phyloP scores from a whole-genome alignment of 1,140 invertebrate genomes.

The Cyrtorhinus lividipennis region DNA sequence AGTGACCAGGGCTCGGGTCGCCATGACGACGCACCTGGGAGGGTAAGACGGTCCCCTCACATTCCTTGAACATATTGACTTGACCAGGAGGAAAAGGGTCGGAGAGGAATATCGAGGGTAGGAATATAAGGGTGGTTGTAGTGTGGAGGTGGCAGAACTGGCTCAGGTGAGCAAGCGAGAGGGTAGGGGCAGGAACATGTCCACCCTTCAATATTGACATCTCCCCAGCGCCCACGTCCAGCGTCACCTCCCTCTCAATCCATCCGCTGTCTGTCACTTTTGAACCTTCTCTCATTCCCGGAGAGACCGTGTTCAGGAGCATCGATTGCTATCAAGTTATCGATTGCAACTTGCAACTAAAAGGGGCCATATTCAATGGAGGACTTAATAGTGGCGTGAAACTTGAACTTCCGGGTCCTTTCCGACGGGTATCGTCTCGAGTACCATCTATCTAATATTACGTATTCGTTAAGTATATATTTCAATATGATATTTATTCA shows the following conservation, averaged over 20 bases:
- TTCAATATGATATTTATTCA: too few relatives aligned
- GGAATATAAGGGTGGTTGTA: not conserved
- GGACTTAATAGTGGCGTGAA: too few relatives aligned
- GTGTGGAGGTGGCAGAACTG: not conserved
- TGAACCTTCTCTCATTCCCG: too few relatives aligned
- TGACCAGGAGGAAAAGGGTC: not conserved
- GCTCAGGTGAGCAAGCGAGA: not conserved
- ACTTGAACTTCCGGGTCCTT: too few relatives aligned
- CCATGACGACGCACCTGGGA: constrained; percentile 5
- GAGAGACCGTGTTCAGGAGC: too few relatives aligned
- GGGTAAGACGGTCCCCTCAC: not conserved
- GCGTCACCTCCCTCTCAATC: not conserved
- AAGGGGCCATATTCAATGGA: too few relatives aligned
- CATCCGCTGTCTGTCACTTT: too few relatives aligned
- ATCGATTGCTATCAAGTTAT: too few relatives aligned
- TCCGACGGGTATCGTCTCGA: too few relatives aligned
- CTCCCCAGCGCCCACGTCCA: not conserved
- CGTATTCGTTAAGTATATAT: too few relatives aligned
- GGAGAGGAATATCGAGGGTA: not conserved
- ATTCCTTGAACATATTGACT: constrained; percentile 16
- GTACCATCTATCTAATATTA: too few relatives aligned
- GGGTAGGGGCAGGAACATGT: not conserved
- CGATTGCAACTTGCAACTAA: too few relatives aligned
- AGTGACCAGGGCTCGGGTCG: constrained; percentile 9
- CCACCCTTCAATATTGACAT: constrained; percentile 9